Evolutionary conservation across 2,888 invertebrate genomes (phyloP), one percentile per base, ranked within the genome.

Genomic region (Diaperis boleti): DNA sequence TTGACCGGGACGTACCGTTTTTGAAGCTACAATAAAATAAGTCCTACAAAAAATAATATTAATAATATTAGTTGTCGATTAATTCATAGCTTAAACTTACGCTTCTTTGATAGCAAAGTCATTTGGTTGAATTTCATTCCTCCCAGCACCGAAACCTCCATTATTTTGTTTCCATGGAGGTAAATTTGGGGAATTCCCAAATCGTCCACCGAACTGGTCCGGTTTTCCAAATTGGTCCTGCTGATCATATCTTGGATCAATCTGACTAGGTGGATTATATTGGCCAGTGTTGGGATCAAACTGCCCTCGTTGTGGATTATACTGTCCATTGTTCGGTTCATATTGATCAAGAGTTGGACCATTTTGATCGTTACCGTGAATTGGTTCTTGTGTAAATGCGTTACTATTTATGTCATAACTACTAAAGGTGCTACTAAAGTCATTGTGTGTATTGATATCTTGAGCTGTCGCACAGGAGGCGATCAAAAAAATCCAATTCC

Each of bases 21-120:
- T 88, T 2, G 96, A 95, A 0, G 96, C 94, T 18, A 97, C 92
- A 66, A 98, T 89, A 76, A 98, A 95, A 80, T 96, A 97, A 5
- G 94, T 94, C 62, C 95, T 95, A 83, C n/a, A n/a, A n/a, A n/a
- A n/a, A n/a, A n/a, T n/a, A n/a, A n/a, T n/a, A n/a, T n/a, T n/a
- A n/a, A n/a, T n/a, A n/a, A n/a, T n/a, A n/a, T n/a, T n/a, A n/a
- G n/a, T n/a, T n/a, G n/a, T n/a, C n/a, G n/a, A n/a, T n/a, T n/a
- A n/a, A n/a, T n/a, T n/a, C n/a, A n/a, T n/a, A n/a, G n/a, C n/a
- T n/a, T n/a, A n/a, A 10, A 33, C 77, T 76, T 73, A 79, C 79
- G 78, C 76, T 69, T 80, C 80, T 62, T 70, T 72, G 26, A 80
- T 80, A 37, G 76, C 71, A 0, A 76, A 74, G 8, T 67, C 66